Evolutionary conservation across 2,797 vertebrate species (phyloP), one percentile per base, ranked within the genome.

Genomic region (Morelia viridis): DNA sequence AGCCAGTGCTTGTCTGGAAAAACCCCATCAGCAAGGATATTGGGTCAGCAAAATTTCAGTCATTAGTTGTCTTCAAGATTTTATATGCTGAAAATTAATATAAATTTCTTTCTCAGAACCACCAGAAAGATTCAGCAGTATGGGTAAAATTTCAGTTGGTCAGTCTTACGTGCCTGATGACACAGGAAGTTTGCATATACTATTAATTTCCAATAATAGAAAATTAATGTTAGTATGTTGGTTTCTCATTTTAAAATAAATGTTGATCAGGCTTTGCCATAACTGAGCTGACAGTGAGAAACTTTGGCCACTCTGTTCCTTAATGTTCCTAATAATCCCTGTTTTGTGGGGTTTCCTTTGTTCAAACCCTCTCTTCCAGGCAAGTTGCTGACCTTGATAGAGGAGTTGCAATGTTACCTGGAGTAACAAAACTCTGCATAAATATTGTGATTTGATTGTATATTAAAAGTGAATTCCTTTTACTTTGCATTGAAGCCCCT

Each of bases 401-500:
- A 61, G 93, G 64, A 94, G 65, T 92, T 88, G 87, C 90, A 93
- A 91, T 95, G 80, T 96, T 95, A 94, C 95, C 96, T 90, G 94
- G 92, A 95, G 68, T 96, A 96, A 95, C 92, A 94, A 58, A 76
- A 90, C 71, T 94, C 71, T 94, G 94, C 95, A 80, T 90, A 95
- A 92, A 94, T 65, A 86, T 92, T 96, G 94, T 96, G 94, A 97
- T 93, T 95, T 93, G 93, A 96, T 57, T 94, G 87, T 85, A 95
- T 93, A 95, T 96, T 97, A 97, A 97, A 96, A 46, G 46, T 94
- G 96, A 92, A 58, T 60, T 68, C 91, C 97, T 97, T 96, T 93
- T 96, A 96, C 89, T 76, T 94, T 95, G 65, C 53, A 61, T 95
- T 76, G 83, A 94, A 89, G 11, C 46, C 94, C 4, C 93, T 92